Percentiles rank a stretch among this genome's conserved stretches.
phyloP scores from a whole-genome alignment of 1,140 invertebrate genomes.

The Glossosoma conforme region DNA sequence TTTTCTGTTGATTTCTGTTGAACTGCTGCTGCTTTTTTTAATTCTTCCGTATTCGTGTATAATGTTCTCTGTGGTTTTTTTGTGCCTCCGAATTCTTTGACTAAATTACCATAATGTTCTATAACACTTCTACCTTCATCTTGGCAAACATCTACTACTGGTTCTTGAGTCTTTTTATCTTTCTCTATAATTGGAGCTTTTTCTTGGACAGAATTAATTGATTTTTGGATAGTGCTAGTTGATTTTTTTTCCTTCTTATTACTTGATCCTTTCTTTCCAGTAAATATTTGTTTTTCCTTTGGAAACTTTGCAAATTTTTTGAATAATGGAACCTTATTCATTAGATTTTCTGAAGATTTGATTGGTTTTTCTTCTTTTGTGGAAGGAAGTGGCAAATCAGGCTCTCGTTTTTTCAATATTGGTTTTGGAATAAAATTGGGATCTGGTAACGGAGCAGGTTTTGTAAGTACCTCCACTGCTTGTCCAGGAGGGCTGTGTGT shows the following conservation, averaged over 20 bases:
- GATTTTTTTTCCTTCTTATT: conserved; percentile 26
- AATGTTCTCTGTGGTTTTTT: conserved; percentile 51
- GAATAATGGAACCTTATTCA: conserved; percentile 43
- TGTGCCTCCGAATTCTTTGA: conserved; percentile 58
- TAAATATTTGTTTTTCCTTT: conserved; percentile 42
- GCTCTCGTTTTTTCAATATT: conserved; percentile 58
- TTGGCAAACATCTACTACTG: conserved; percentile 38
- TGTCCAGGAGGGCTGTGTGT: conserved; percentile 45
- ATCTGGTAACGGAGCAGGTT: conserved; percentile 53
- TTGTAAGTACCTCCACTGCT: conserved; percentile 51
- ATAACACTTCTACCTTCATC: conserved; percentile 66
- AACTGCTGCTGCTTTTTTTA: conserved; percentile 54
- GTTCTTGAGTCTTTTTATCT: conserved; percentile 30
- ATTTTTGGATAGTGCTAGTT: conserved; percentile 17
- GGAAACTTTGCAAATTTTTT: conserved; percentile 47
- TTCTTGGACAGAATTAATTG: conserved; percentile 21
- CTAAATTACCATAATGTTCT: conserved; percentile 76
- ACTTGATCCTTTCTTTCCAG: conserved; percentile 40
- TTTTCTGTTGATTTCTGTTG: conserved; percentile 34
- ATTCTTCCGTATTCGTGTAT: conserved; percentile 58
- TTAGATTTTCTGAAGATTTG: conserved; percentile 40
- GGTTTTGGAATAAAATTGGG: conserved; percentile 68
- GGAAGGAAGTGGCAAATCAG: conserved; percentile 21
- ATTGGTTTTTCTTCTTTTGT: conserved; percentile 36
- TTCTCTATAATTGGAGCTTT: conserved; percentile 2